Base-by-base conservation (phyloP, 2,113 vertebrate species). In the Ctenodactylus gundi region DNA sequence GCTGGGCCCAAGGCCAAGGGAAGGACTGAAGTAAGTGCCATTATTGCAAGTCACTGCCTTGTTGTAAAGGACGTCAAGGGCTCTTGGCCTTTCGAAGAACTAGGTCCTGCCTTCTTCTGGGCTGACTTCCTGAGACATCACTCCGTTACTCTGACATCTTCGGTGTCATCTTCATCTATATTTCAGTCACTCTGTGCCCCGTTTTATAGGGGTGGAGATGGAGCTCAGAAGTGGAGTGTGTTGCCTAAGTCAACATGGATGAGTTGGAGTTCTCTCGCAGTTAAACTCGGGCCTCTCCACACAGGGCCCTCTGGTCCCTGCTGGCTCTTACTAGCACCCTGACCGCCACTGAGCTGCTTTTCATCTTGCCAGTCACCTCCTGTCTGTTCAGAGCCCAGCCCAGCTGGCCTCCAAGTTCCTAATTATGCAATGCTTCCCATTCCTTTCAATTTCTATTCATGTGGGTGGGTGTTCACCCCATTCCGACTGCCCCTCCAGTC, bases 401-500 rank as follows among this genome's bases (percentile, higher is more conserved):
- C 18, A 20, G 11, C 36, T 0, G 4, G 21, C 53, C 82, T 36
- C 25, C 27, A 57, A n/a, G 44, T 49, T 25, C 89, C 68, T 67
- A n/a, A n/a, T n/a, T n/a, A n/a, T 9, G 58, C 3, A 7, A 29
- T 62, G 20, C 18, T 70, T n/a, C 53, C 41, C 41, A 41, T 76
- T 41, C 18, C 39, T 46, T 76, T 41, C 25, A 20, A 7, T 10
- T 57, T 88, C n/a, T 23, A 2, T 85, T 70, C 85, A 64, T 87
- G 51, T 31, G 41, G 39, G 58, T 20, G n/a, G 57, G 31, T 1
- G 6, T 51, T 77, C 34, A 51, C 29, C 51, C 44, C 76, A 91
- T n/a, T n/a, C n/a, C n/a, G n/a, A 49, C 9, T 5, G 0, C 11
- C 14, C 11, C 21, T 12, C 60, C 46, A 55, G 25, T n/a, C 31